Evolutionary conservation across 2,888 invertebrate species (phyloP).

Genomic region (Diaperis boleti): DNA sequence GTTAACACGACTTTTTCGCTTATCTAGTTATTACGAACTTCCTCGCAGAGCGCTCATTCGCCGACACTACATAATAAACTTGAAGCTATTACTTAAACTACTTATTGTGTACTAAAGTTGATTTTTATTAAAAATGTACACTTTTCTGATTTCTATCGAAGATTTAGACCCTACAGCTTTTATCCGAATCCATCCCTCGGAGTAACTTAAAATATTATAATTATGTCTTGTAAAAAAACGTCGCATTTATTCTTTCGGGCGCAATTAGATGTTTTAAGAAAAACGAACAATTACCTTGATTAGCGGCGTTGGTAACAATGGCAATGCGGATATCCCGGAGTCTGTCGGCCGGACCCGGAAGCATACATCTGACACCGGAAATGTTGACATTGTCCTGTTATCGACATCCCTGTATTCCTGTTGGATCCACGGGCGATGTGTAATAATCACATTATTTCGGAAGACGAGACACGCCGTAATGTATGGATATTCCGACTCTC

Average conservation of each 20-base stretch:
- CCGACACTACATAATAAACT: too few relatives aligned
- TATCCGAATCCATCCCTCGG: too few relatives aligned
- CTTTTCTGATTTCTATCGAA: too few relatives aligned
- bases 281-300: slow-evolving; percentile 45
- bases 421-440: slow-evolving; percentile 49
- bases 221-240: too few relatives aligned
- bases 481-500: slow-evolving; percentile 16
- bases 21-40: neutral
- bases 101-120: too few relatives aligned
- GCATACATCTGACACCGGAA: slow-evolving; percentile 61
- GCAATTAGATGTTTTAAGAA: slow-evolving; percentile 3
- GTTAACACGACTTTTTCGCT: slow-evolving; percentile 20
- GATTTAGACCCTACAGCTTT: too few relatives aligned
- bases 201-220: too few relatives aligned
- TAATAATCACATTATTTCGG: slow-evolving; percentile 60
- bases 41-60: neutral
- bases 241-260: too few relatives aligned
- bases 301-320: slow-evolving; percentile 47
- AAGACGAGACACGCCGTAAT: slow-evolving; percentile 54
- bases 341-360: slow-evolving; percentile 56
- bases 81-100: too few relatives aligned
- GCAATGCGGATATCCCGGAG: slow-evolving; percentile 56
- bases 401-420: slow-evolving; percentile 56
- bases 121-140: too few relatives aligned
- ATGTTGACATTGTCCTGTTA: slow-evolving; percentile 61